Conservation (phyloP, 2,113 vertebrate species). For the Microcebus murinus region DNA sequence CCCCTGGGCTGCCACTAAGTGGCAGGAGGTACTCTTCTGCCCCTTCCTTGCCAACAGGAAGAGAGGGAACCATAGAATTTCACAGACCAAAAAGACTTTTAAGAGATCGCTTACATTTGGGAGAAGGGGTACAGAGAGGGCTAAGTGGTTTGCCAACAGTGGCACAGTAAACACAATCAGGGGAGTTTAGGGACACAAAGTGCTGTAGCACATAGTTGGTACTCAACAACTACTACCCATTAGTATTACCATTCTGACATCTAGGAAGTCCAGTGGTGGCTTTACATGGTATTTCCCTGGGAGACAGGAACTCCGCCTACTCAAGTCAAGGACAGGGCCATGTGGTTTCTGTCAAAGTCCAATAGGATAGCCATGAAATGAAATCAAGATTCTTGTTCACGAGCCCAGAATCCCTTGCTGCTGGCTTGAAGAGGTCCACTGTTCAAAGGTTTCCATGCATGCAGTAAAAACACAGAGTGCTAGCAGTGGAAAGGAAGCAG, state of each 20-base stretch:
- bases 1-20: neutral
- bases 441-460: neutral
- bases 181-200: neutral
- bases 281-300: neutral
- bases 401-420: neutral
- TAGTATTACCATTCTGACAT: neutral
- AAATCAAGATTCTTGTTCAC: conserved; percentile 1
- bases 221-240: too few species aligned
- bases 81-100: neutral
- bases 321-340: neutral
- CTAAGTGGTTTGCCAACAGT: neutral
- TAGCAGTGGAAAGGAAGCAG: neutral
- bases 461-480: neutral
- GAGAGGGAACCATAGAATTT: neutral
- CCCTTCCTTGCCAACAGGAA: conserved; percentile 9
- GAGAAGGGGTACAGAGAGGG: neutral
- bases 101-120: neutral
- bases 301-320: neutral
- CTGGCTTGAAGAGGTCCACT: neutral
- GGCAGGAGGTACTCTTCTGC: neutral
- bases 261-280: neutral
- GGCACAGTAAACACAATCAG: neutral
- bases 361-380: neutral
- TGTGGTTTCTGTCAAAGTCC: neutral
- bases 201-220: neutral